Evolutionary conservation across 2,888 invertebrate species (phyloP), one percentile per base, ranked within the genome.

Genomic region (Dendrolimus houi): DNA sequence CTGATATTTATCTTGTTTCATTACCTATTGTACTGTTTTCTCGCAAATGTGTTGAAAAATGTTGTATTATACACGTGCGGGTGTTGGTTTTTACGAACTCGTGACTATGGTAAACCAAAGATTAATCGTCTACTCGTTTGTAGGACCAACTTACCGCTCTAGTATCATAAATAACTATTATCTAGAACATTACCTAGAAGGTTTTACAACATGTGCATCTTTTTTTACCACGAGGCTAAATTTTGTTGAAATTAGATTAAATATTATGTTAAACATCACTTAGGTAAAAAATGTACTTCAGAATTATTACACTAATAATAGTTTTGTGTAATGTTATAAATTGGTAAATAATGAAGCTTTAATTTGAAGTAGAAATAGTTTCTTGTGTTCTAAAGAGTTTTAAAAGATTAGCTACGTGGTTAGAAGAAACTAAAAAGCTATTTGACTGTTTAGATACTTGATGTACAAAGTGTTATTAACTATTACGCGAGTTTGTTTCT

Each of bases 321-420:
- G 69, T 47, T 47, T 47, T 47, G 47, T 65, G 69, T 74, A 69
- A 73, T 76, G 79, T 80, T 72, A 72, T 75, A 72, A 77, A 76
- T 76, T 88, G 89, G 89, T 89, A 90, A 90, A 81, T 67, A 79
- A 75, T 66, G 75, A 89, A 89, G 89, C 89, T 90, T 90, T 90
- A 89, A 90, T 89, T 90, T 90, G 88, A 68, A 75, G 89, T 90
- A 89, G 89, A 79, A 59, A 69, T 85, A 85, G 83, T 77, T 70
- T 76, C 77, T 85, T 89, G 82, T 86, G 86, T 89, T 87, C 81
- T 71, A 67, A 74, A 79, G 69, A 80, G 75, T 77, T 79, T 77
- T 79, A 82, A 79, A 67, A 66, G 29, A 66, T 72, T 83, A 82
- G 74, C 62, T 66, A 65, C 63, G 66, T 75, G 67, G 74, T 68